phyloP scores from a whole-genome alignment of 30 jellyfish, hydroid and myxozoan species.

The Chrysaora quinquecirrha region DNA sequence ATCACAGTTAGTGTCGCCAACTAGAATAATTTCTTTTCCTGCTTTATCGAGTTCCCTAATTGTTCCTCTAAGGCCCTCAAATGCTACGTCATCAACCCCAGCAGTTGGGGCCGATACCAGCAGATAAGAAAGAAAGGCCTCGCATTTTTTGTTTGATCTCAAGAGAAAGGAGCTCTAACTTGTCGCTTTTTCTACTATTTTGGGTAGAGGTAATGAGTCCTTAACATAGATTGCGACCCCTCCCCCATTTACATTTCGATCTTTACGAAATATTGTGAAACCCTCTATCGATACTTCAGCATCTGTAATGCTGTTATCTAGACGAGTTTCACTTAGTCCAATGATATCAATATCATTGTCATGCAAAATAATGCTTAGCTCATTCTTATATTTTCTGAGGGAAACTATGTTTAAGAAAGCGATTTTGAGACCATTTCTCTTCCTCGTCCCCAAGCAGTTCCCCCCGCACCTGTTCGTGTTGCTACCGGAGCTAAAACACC shows the following conservation, averaged over 20 bases:
- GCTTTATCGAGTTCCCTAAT: constrained; percentile 20
- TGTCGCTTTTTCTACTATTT: constrained; percentile 25
- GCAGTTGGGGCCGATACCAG: constrained; percentile 66
- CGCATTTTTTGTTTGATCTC: constrained; percentile 45
- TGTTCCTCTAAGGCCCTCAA: constrained; percentile 43
- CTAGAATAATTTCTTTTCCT: constrained; percentile 35
- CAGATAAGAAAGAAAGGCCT: constrained; percentile 50
- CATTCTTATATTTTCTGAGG: neutral
- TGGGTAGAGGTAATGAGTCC: constrained; percentile 39
- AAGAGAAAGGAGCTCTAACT: constrained; percentile 47
- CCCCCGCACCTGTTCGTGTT: constrained; percentile 3
- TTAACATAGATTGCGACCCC: constrained; percentile 52
- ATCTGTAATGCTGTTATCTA: neutral
- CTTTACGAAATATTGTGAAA: constrained; percentile 41
- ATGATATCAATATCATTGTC: neutral
- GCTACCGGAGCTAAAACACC: neutral
- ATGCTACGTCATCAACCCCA: constrained; percentile 51
- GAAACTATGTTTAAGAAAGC: neutral
- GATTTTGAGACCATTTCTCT: constrained; percentile 1
- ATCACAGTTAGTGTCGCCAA: constrained; percentile 55
- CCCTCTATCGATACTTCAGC: constrained; percentile 1
- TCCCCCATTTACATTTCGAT: constrained; percentile 30
- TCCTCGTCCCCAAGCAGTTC: neutral
- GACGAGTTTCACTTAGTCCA: neutral
- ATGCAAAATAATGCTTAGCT: neutral